Base-by-base conservation (phyloP, 2,888 invertebrate species). In the Volucella bombylans region DNA sequence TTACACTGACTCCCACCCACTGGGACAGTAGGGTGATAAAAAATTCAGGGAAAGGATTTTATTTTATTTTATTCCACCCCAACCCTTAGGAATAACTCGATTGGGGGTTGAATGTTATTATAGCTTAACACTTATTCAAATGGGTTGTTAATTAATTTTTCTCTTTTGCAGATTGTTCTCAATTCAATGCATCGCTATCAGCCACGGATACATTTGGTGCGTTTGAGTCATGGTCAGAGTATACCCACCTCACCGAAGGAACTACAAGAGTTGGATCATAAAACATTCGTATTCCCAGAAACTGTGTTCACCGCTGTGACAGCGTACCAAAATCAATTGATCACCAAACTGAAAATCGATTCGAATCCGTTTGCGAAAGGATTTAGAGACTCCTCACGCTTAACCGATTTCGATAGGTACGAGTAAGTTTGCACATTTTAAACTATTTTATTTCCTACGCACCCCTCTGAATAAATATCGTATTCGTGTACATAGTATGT, bases 141-240 rank as follows among this genome's bases (percentile, higher is more conserved):
- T n/a, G 6, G 31, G n/a, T 38, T 31, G 18, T 8, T 55, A 67
- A 11, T 31, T 62, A 8, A 31, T 31, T 12, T n/a, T 64, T 59
- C 15, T 77, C 67, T 55, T 64, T 31, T 31, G 11, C 95, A 99
- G 99, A 96, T 99, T 91, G 98, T 99, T 88, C 93, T 99, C 87
- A 99, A 99, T 92, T 99, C 99, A 54, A 99, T 99, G 99, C 99
- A 99, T 94, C 96, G 98, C 90, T 99, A 99, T 92, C 99, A 99
- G 92, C 99, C 99, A 1, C 94, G 99, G 87, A 97, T 99, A 91
- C 99, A 99, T 93, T 93, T 99, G 90, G 97, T 99, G 81, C 95
- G 97, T 89, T 94, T 96, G 91, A 94, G 96, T 87, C 97, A 97
- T 88, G 96, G 96, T 78, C 95, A 96, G 88, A 94, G 94, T 90